These are phyloP conservation scores for Keiferia lycopersicella DNA, from an alignment of 2,888 invertebrate species.

Conservation along the genomic window DNA sequence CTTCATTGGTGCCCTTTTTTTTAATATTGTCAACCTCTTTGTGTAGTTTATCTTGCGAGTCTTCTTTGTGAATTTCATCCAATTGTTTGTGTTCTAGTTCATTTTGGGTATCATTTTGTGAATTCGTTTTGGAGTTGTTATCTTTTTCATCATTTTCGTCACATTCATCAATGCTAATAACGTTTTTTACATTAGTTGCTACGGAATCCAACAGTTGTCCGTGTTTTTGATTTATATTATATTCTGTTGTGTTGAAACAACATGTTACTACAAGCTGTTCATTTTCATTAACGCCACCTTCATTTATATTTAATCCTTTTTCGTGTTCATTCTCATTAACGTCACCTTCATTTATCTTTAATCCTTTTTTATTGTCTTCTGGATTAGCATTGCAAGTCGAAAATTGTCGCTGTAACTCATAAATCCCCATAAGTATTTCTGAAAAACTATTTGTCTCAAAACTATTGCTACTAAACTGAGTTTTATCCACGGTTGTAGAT, in stretches of 20 bases:
- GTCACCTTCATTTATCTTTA: neutral
- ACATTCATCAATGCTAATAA: neutral
- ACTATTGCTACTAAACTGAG: neutral
- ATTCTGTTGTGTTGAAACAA: neutral
- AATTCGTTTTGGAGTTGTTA: neutral
- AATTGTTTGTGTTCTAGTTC: neutral
- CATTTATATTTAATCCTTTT: neutral
- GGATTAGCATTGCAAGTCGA: neutral
- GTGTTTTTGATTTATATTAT: neutral
- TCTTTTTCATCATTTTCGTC: constrained; percentile 3
- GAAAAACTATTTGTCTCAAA: constrained; percentile 9
- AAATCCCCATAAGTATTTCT: neutral
- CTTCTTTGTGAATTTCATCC: neutral
- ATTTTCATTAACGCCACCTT: neutral
- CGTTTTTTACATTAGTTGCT: neutral
- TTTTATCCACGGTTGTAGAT: neutral
- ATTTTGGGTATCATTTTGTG: neutral
- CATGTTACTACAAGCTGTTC: neutral
- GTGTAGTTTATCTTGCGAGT: neutral
- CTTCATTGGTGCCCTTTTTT: neutral
- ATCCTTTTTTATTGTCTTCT: neutral
- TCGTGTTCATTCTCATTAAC: neutral
- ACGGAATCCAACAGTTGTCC: neutral
- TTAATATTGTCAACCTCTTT: neutral
- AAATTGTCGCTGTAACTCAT: constrained; percentile 5